Conservation (phyloP, 2,797 vertebrate genomes). For the Sorex maritimensis region DNA sequence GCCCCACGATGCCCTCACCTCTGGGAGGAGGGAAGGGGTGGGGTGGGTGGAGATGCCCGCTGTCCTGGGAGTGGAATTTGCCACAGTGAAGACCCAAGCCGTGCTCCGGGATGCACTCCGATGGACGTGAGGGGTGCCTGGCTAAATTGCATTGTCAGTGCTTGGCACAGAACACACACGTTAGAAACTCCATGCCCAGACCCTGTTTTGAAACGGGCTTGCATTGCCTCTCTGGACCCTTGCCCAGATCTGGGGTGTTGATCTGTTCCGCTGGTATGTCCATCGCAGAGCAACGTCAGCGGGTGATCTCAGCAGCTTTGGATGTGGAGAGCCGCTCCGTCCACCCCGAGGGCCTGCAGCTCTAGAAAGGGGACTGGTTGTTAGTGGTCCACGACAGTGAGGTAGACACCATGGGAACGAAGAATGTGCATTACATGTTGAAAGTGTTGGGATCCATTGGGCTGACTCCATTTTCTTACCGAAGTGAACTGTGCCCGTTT, state of each 20-base stretch:
- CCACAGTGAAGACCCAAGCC: background rate
- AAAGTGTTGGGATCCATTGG: background rate
- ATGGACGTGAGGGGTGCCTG: background rate
- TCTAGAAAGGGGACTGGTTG: no score
- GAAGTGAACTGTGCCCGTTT: background rate
- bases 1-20: background rate
- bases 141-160: background rate
- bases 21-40: background rate
- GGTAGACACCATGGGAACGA: background rate
- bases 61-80: background rate
- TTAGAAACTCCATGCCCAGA: background rate
- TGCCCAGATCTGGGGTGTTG: background rate
- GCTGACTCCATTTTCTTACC: background rate
- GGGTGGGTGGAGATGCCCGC: no score
- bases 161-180: background rate
- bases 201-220: background rate
- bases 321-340: background rate
- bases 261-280: fast-evolving
- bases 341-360: no score
- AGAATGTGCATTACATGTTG: background rate
- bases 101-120: background rate
- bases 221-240: background rate
- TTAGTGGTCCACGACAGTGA: no score
- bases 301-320: background rate
- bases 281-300: background rate